These are phyloP conservation scores for Cercopithecus petaurista DNA, from an alignment of 2,797 vertebrate species.

Conservation along the genomic window DNA sequence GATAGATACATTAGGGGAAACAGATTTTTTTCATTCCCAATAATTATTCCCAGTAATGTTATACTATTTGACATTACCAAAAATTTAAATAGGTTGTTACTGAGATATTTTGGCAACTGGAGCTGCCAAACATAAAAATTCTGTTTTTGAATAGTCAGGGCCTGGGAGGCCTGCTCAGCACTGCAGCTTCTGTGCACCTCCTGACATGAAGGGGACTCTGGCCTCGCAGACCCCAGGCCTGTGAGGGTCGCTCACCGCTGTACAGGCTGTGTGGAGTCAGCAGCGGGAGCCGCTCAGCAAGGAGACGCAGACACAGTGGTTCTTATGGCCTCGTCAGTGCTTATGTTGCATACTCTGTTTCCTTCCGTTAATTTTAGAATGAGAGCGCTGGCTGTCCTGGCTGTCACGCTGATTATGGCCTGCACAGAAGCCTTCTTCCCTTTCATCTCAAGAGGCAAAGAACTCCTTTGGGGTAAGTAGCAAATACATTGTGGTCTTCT, in stretches of 20 bases:
- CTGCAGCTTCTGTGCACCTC: fast-evolving
- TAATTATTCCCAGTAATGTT: neutral
- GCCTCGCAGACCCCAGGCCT: neutral
- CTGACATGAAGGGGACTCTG: fast-evolving
- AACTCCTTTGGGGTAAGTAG: conserved; percentile 80
- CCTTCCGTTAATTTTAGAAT: conserved; percentile 59
- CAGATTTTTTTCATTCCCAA: neutral
- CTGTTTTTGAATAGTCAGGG: no score
- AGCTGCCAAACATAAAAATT: no score
- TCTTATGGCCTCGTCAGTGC: fast-evolving
- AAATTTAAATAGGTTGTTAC: neutral
- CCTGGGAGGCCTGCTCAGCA: fast-evolving
- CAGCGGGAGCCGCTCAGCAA: neutral
- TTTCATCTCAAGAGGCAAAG: conserved; percentile 54
- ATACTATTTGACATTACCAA: fast-evolving
- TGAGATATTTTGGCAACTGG: fast-evolving
- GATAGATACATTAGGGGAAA: fast-evolving
- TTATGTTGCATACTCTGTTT: fast-evolving
- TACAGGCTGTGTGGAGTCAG: no score
- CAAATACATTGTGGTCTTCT: fast-evolving
- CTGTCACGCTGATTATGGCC: conserved; percentile 59
- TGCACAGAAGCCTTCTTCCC: conserved; percentile 72
- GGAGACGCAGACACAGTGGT: no score
- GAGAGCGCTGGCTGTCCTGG: conserved; percentile 71
- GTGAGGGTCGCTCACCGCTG: fast-evolving